Evolutionary conservation across 1,140 invertebrate species (phyloP).

Genomic region (Pemphigus obesinymphae): DNA sequence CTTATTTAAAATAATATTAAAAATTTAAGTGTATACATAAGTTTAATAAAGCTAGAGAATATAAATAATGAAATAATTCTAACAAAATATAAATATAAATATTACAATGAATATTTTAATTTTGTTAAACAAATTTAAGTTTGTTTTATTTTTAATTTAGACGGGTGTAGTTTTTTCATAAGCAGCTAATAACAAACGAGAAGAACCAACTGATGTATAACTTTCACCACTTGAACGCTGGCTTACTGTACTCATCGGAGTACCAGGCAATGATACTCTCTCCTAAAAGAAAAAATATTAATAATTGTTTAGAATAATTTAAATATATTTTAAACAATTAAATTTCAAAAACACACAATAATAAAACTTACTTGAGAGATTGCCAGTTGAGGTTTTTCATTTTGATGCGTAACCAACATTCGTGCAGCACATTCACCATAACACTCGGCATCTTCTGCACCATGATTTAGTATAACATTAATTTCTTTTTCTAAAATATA

Average conservation of each 20-base stretch:
- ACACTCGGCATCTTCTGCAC: conserved; percentile 30
- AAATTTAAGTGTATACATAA: background rate
- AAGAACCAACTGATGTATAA: conserved; percentile 68
- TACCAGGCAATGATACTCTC: conserved; percentile 53
- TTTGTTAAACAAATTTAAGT: background rate
- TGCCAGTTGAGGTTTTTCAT: conserved; percentile 19
- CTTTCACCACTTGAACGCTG: conserved; percentile 68
- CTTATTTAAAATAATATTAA: background rate
- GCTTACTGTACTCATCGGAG: conserved; percentile 61
- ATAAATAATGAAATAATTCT: background rate
- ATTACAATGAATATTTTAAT: background rate
- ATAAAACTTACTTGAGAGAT: conserved; percentile 12
- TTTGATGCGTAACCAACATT: conserved; percentile 23
- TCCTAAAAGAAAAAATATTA: conserved; percentile 16
- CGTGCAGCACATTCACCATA: conserved; percentile 22
- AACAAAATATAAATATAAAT: background rate
- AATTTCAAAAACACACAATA: background rate
- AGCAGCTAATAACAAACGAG: conserved; percentile 58
- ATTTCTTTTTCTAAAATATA: conserved; percentile 35
- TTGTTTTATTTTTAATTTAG: background rate
- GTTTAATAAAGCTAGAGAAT: background rate
- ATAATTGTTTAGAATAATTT: background rate
- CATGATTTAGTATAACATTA: conserved; percentile 37
- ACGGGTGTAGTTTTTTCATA: conserved; percentile 37
- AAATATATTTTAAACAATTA: background rate